Evolutionary conservation across 2,113 vertebrate genomes (phyloP).

Genomic region (Rhabdomys dilectus): DNA sequence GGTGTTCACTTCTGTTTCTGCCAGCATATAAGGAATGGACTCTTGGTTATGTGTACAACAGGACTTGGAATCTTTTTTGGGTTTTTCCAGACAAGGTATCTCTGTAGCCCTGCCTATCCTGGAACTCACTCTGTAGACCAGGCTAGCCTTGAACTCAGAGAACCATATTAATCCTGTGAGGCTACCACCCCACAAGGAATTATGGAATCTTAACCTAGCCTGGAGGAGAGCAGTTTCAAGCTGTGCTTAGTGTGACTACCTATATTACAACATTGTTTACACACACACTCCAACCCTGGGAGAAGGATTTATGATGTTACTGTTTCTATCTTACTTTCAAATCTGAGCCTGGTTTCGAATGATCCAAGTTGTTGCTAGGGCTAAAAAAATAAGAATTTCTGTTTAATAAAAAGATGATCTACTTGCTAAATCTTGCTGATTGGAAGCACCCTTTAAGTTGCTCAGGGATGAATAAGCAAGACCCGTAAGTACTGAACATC

Average conservation of each 20-base stretch:
- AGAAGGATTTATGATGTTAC: conserved; percentile 64
- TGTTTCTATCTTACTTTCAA: conserved; percentile 15
- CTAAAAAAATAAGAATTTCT: not conserved
- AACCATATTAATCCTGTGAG: not conserved
- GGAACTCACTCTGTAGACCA: not conserved
- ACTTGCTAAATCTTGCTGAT: not conserved
- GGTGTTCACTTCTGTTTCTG: not conserved
- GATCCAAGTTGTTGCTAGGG: not conserved
- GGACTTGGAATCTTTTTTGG: not conserved
- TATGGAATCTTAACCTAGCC: conserved; percentile 33
- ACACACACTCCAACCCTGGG: no score
- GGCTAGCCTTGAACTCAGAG: not conserved
- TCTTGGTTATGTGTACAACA: not conserved
- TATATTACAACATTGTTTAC: not conserved
- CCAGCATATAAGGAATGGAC: not conserved
- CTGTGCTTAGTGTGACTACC: not conserved
- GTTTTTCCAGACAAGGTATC: not conserved
- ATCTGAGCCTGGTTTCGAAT: conserved; percentile 43
- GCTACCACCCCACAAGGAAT: not conserved
- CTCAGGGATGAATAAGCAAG: not conserved
- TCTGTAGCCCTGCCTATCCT: not conserved
- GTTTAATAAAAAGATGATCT: conserved; percentile 27
- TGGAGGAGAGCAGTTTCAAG: conserved; percentile 17
- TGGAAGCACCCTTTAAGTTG: not conserved
- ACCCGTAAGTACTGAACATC: not conserved